Percentiles rank a stretch among this genome's conserved stretches.
Conservation (phyloP, 2,888 invertebrate species). For the Chydorus sphaericus region DNA sequence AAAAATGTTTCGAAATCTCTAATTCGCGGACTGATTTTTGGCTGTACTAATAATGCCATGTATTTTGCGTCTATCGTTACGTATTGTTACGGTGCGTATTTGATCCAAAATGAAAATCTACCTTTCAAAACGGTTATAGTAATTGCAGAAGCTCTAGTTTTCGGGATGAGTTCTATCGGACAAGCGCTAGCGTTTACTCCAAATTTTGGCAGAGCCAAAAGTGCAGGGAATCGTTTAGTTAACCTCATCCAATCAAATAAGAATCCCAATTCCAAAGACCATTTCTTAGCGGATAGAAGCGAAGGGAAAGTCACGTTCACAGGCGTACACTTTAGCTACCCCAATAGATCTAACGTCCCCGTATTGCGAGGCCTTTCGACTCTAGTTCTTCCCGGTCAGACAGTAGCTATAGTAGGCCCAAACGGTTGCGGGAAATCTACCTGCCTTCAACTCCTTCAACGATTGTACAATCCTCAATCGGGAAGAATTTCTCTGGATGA, state of each 20-base stretch:
- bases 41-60: slow-evolving; percentile 26
- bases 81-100: slow-evolving; percentile 52
- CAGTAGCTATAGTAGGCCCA: slow-evolving; percentile 50
- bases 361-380: slow-evolving; percentile 57
- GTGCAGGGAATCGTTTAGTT: slow-evolving; percentile 53
- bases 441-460: slow-evolving; percentile 57
- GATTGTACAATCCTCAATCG: slow-evolving; percentile 55
- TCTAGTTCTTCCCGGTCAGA: slow-evolving; percentile 48
- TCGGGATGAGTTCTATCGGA: slow-evolving; percentile 65
- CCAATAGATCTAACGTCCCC: slow-evolving; percentile 55
- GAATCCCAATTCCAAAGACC: not conserved
- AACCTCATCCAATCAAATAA: no score
- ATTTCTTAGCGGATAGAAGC: no score
- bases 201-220: slow-evolving; percentile 62
- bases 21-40: slow-evolving; percentile 52
- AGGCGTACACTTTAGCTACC: slow-evolving; percentile 62
- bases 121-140: slow-evolving; percentile 52
- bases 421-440: slow-evolving; percentile 71
- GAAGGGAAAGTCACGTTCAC: slow-evolving; percentile 50
- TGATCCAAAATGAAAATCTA: slow-evolving; percentile 45
- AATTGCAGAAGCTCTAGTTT: slow-evolving; percentile 55
- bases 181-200: slow-evolving; percentile 63
- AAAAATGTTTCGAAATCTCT: slow-evolving; percentile 36
- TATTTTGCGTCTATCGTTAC: slow-evolving; percentile 50
- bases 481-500: slow-evolving; percentile 38